Percentiles rank a stretch among this genome's conserved stretches.
These are phyloP conservation scores for Sphinx pinastri DNA, from an alignment of 2,888 invertebrate genomes.

Conservation along the genomic window DNA sequence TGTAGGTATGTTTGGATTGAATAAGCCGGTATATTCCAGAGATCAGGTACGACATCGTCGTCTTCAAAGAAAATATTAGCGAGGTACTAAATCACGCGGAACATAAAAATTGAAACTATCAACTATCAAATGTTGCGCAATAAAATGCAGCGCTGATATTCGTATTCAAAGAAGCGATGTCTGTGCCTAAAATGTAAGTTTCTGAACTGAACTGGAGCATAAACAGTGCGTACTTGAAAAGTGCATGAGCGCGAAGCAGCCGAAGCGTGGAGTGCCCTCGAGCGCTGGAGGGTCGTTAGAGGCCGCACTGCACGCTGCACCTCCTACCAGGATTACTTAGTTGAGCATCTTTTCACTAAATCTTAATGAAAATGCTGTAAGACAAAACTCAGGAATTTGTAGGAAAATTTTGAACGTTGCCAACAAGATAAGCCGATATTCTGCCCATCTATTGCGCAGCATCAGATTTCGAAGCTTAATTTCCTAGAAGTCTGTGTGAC, in stretches of 20 bases:
- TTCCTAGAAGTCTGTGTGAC: not conserved
- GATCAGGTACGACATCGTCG: not conserved
- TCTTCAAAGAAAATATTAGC: not conserved
- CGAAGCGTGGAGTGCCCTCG: slow-evolving; percentile 62
- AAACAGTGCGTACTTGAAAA: slow-evolving; percentile 78
- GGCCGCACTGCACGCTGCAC: slow-evolving; percentile 52
- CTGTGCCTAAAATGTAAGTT: slow-evolving; percentile 55
- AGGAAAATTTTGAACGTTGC: slow-evolving; percentile 6
- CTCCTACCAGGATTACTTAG: slow-evolving; percentile 57
- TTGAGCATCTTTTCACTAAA: slow-evolving; percentile 58
- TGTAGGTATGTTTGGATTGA: not conserved
- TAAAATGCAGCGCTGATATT: slow-evolving; percentile 43
- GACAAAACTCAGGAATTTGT: not conserved
- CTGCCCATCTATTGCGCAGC: not conserved
- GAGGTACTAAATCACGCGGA: not conserved
- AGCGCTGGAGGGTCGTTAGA: slow-evolving; percentile 65
- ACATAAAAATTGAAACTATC: slow-evolving; percentile 23
- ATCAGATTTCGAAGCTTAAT: not conserved
- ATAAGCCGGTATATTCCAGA: no score
- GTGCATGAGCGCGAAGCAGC: slow-evolving; percentile 71
- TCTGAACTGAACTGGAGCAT: slow-evolving; percentile 67
- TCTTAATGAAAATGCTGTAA: slow-evolving; percentile 51
- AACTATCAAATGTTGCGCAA: not conserved
- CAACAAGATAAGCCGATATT: not conserved
- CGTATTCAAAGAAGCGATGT: slow-evolving; percentile 51